These are phyloP conservation scores for cattle (Bos taurus) DNA, from an alignment of 2,113 vertebrate species.

Conservation along the genomic window ARS-UCD2.0 NC_037333.1:59936501-59937000, in stretches of 20 bases:
- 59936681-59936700: background rate
- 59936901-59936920: background rate
- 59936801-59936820: slow-evolving; percentile 33
- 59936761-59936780: slow-evolving; percentile 45
- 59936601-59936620: background rate
- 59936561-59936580: background rate
- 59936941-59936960: background rate
- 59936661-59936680: background rate
- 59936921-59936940: background rate
- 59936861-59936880: background rate
- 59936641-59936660: background rate
- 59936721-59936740: background rate
- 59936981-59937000: slow-evolving; percentile 23
- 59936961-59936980: background rate
- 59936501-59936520: background rate
- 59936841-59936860: background rate
- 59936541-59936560: background rate
- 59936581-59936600: rapidly evolving
- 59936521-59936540: background rate
- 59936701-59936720: slow-evolving; percentile 35
- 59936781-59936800: background rate
- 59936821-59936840: background rate
- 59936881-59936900: slow-evolving; percentile 16
- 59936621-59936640: background rate
- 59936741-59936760: slow-evolving; percentile 35